Evolutionary conservation across 2,888 invertebrate species (phyloP).

Genomic region (Molanna angustata): DNA sequence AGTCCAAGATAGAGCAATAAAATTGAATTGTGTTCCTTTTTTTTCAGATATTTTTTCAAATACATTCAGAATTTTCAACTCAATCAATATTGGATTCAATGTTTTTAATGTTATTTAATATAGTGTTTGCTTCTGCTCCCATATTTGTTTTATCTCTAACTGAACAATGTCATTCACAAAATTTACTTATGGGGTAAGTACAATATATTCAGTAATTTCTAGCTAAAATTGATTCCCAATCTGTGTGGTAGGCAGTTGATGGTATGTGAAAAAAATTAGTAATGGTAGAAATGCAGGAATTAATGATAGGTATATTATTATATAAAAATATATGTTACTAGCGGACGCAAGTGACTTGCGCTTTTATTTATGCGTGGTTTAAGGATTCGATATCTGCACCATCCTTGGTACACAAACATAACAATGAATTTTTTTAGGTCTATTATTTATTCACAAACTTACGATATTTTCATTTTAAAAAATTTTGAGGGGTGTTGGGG

Average conservation of each 20-base stretch:
- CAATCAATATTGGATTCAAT: conserved; percentile 72
- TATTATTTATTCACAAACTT: no score
- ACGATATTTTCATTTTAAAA: no score
- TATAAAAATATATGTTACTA: no score
- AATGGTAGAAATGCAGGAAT: no score
- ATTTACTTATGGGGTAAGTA: conserved; percentile 51
- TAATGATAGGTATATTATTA: conserved; percentile 4
- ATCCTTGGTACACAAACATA: no score
- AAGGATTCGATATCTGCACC: no score
- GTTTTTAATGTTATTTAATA: conserved; percentile 74
- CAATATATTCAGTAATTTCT: not conserved
- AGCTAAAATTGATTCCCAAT: not conserved
- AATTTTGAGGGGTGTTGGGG: no score
- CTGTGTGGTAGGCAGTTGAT: no score
- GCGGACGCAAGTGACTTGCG: no score
- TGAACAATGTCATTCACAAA: conserved; percentile 66
- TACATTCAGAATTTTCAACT: conserved; percentile 55
- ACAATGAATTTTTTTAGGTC: no score
- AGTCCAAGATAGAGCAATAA: not conserved
- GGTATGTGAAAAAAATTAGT: no score
- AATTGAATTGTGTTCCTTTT: not conserved
- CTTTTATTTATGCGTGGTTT: no score
- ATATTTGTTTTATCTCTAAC: conserved; percentile 70
- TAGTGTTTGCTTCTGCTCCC: conserved; percentile 72
- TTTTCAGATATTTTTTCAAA: conserved; percentile 57